Percentiles rank a stretch among this genome's conserved stretches.
These are phyloP conservation scores for Diabrotica virgifera DNA, from an alignment of 1,140 invertebrate genomes.

Conservation along the genomic window DNA sequence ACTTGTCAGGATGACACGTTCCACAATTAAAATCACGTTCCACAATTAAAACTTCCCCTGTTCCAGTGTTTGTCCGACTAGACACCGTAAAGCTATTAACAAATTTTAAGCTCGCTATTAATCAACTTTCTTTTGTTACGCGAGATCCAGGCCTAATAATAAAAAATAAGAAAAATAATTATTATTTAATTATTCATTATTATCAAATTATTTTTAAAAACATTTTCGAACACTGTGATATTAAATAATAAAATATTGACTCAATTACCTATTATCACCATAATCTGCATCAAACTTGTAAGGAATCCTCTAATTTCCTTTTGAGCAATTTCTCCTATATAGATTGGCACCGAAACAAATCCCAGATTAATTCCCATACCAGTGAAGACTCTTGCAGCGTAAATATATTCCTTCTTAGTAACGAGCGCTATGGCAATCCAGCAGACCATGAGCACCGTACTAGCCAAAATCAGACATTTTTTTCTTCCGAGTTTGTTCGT, in stretches of 20 bases:
- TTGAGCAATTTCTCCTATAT: constrained; percentile 45
- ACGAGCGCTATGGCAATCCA: constrained; percentile 59
- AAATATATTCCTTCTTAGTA: constrained; percentile 47
- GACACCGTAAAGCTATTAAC: too few species aligned
- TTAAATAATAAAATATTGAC: neutral
- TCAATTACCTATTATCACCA: neutral
- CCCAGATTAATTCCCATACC: constrained; percentile 38
- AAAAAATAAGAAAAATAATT: too few species aligned
- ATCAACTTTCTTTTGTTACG: too few species aligned
- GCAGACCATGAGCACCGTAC: constrained; percentile 58
- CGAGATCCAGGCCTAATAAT: too few species aligned
- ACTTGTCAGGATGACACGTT: too few species aligned
- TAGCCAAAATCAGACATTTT: constrained; percentile 54
- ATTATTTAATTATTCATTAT: too few species aligned
- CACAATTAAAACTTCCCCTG: too few species aligned
- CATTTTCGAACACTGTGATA: neutral
- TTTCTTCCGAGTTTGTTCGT: constrained; percentile 65
- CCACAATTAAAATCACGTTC: too few species aligned
- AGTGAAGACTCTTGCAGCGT: constrained; percentile 49
- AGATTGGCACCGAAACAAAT: constrained; percentile 44
- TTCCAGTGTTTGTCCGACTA: too few species aligned
- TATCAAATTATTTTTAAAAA: too few species aligned
- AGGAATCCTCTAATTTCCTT: constrained; percentile 41
- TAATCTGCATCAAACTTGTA: constrained; percentile 36
- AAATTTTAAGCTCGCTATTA: too few species aligned